A percentile compares a stretch with the other conserved stretches of the same genome.
phyloP scores from a whole-genome alignment of 1,140 invertebrate genomes.

The Paraescarpia echinospica region DNA sequence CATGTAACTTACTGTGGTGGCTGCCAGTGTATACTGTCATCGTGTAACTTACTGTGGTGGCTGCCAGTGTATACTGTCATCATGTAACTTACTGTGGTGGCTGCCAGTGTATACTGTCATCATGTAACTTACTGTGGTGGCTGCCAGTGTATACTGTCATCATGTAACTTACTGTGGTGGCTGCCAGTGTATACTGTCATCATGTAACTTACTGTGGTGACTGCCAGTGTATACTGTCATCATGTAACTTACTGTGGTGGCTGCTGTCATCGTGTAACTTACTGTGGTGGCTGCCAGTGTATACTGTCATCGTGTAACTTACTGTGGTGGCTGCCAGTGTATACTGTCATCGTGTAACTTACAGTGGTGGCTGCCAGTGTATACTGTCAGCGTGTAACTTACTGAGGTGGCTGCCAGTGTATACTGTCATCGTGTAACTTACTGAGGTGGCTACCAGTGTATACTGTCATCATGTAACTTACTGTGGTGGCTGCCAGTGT shows the following conservation, averaged over 20 bases:
- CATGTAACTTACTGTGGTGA: slow-evolving; percentile 58
- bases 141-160: too few relatives aligned
- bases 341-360: slow-evolving; percentile 27
- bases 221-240: too few relatives aligned
- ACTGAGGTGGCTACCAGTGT: background rate
- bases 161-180: slow-evolving; percentile 58
- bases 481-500: background rate
- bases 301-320: slow-evolving; percentile 27
- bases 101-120: too few relatives aligned
- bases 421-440: slow-evolving; percentile 27
- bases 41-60: slow-evolving; percentile 58
- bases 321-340: background rate
- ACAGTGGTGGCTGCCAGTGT: background rate
- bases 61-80: too few relatives aligned
- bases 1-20: slow-evolving; percentile 58
- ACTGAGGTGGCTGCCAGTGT: background rate
- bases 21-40: too few relatives aligned
- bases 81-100: slow-evolving; percentile 58
- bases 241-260: slow-evolving; percentile 58
- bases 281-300: slow-evolving; percentile 40
- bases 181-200: too few relatives aligned
- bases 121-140: slow-evolving; percentile 58
- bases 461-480: slow-evolving; percentile 27
- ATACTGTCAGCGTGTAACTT: slow-evolving; percentile 27
- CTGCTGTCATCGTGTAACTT: slow-evolving; percentile 60